A percentile compares a stretch with the other conserved stretches of the same genome.
Evolutionary conservation across 2,113 vertebrate species (phyloP).

Genomic region (Paradoxurus hermaphroditus): DNA sequence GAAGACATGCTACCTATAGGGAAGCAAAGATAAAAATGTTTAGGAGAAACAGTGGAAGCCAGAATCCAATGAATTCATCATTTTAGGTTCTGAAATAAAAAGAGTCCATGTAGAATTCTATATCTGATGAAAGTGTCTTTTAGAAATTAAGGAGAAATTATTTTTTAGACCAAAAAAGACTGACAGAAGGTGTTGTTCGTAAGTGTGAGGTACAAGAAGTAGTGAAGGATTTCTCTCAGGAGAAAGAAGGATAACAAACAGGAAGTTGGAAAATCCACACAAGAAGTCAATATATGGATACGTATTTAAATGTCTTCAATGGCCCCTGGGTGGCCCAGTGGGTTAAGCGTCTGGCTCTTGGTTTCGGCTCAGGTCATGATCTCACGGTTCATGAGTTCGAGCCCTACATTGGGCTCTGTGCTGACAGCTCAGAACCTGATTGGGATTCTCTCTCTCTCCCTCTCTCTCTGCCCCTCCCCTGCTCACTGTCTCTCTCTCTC

Average conservation of each 20-base stretch:
- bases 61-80: neutral
- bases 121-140: neutral
- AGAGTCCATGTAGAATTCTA: neutral
- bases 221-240: neutral
- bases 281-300: neutral
- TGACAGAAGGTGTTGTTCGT: neutral
- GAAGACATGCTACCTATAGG: neutral
- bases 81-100: neutral
- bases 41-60: neutral
- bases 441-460: no score
- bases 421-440: no score
- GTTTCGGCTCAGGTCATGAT: no score
- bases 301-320: neutral
- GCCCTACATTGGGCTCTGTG: no score
- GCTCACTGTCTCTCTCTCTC: no score
- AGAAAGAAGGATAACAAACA: neutral
- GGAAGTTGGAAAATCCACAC: neutral
- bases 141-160: neutral
- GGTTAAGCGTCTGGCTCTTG: no score
- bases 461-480: no score
- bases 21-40: neutral
- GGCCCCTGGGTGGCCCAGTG: no score
- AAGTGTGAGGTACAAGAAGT: neutral
- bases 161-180: neutral
- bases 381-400: no score